Evolutionary conservation across 2,113 vertebrate genomes (phyloP).

Genomic region (Hiodon tergisus): DNA sequence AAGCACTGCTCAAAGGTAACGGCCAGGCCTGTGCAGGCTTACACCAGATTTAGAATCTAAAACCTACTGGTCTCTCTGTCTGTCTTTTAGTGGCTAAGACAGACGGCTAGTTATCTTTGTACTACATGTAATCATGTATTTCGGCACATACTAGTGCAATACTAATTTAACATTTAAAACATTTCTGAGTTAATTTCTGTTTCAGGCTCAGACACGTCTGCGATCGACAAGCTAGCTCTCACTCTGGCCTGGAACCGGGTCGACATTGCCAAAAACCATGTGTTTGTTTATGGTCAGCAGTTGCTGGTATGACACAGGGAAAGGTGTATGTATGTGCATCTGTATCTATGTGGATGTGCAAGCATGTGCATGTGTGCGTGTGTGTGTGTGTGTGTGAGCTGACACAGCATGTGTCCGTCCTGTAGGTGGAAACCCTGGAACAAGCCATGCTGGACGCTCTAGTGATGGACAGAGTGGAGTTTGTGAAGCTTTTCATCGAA

Average conservation of each 20-base stretch:
- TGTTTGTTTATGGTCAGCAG: constrained; percentile 96
- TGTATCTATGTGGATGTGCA: not conserved
- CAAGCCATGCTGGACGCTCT: constrained; percentile 97
- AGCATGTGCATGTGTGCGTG: not conserved
- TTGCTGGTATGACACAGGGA: constrained; percentile 72
- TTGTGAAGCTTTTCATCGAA: constrained; percentile 97
- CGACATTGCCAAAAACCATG: constrained; percentile 97
- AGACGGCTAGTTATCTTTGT: not conserved
- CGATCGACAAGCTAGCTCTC: constrained; percentile 94
- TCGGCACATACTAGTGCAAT: not conserved
- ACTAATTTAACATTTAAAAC: not conserved
- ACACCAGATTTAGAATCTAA: not conserved
- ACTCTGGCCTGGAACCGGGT: constrained; percentile 97
- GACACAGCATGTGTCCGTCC: not conserved
- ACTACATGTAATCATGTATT: not conserved
- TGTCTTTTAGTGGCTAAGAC: not conserved
- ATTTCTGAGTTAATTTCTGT: not conserved
- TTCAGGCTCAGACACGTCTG: constrained; percentile 88
- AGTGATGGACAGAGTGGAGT: constrained; percentile 96
- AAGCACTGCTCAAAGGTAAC: constrained; percentile 90
- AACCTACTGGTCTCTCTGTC: not conserved
- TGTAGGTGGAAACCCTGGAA: constrained; percentile 89
- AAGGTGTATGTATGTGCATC: not conserved
- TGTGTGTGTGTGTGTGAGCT: not conserved
- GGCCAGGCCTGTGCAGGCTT: constrained; percentile 4